Evolutionary conservation across 2,797 vertebrate genomes (phyloP).

Genomic region (Pangasius larnaudii): DNA sequence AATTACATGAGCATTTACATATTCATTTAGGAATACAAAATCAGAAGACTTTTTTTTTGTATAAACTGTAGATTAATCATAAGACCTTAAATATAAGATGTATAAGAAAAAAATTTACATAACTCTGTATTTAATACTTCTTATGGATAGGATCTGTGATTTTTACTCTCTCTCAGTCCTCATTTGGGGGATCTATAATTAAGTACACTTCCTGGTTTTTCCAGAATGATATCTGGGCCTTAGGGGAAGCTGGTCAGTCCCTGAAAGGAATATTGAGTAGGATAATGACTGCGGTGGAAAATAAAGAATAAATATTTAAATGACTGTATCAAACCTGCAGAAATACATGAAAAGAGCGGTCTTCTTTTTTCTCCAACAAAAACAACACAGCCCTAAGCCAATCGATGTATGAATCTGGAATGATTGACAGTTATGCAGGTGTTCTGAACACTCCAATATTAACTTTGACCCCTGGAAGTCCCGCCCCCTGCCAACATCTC

Average conservation of each 20-base stretch:
- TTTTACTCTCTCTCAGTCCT: no score
- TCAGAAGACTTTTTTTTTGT: background rate
- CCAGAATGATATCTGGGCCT: background rate
- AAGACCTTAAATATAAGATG: background rate
- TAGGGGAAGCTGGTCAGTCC: background rate
- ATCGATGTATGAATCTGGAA: no score
- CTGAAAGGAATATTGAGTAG: background rate
- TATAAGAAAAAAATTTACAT: background rate
- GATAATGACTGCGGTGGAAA: background rate
- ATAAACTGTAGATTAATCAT: background rate
- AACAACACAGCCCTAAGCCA: no score
- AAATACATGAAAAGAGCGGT: background rate
- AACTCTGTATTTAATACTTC: background rate
- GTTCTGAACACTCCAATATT: no score
- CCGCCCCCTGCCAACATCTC: background rate
- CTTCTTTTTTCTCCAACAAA: no score
- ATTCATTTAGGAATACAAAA: background rate
- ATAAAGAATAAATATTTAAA: background rate
- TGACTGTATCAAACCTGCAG: background rate
- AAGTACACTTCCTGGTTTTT: background rate
- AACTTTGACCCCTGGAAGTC: background rate
- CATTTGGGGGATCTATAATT: background rate
- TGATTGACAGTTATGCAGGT: no score
- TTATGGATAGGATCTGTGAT: background rate
- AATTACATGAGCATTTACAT: background rate